Conservation (phyloP, 1,140 invertebrate genomes). For the Drosophila fuyamai region DNA sequence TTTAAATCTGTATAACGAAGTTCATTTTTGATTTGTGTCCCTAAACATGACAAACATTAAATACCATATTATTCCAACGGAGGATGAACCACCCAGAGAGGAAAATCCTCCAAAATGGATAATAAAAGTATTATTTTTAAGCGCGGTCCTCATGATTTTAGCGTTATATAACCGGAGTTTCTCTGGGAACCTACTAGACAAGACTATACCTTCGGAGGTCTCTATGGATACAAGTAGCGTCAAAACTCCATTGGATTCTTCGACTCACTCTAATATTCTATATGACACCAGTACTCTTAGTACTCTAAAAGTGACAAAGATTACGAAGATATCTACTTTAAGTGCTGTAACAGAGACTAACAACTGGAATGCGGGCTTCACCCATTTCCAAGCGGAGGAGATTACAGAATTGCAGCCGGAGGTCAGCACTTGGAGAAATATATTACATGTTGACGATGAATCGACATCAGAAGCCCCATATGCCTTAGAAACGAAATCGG, state of each 20-base stretch:
- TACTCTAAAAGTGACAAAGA: neutral
- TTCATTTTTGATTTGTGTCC: neutral
- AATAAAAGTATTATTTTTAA: neutral
- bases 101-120: conserved; percentile 3
- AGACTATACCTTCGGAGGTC: neutral
- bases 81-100: neutral
- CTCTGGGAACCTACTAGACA: neutral
- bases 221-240: neutral
- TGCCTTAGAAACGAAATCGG: conserved; percentile 1
- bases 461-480: neutral
- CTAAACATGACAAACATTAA: conserved; percentile 29
- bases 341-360: neutral
- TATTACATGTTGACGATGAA: neutral
- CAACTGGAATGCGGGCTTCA: neutral
- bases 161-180: conserved; percentile 6
- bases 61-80: conserved; percentile 33
- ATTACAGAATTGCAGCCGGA: neutral
- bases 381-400: neutral
- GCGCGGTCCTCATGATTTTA: conserved; percentile 1
- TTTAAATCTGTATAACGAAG: neutral
- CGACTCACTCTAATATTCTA: neutral
- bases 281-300: neutral
- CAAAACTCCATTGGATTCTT: no score
- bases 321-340: no score
- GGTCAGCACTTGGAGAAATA: neutral